phyloP scores from a whole-genome alignment of 2,113 vertebrate genomes.

The Lucifuga dentata region DNA sequence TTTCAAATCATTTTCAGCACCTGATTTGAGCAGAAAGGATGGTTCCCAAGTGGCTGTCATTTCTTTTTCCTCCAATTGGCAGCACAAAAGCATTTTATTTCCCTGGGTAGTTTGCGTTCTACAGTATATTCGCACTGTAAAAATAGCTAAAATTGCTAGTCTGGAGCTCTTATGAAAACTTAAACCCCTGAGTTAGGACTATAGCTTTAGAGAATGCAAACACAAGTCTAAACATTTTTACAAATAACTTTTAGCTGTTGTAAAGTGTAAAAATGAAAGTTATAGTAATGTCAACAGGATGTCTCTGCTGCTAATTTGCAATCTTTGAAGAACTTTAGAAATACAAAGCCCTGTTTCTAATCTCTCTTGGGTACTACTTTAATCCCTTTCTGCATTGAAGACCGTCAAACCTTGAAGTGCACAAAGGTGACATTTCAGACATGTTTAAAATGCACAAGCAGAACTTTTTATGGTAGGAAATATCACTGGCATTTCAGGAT shows the following conservation, averaged over 20 bases:
- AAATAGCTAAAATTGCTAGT: not conserved
- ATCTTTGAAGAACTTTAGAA: not conserved
- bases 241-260: too few species aligned
- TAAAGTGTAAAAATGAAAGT: not conserved
- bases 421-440: not conserved
- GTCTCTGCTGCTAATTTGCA: too few species aligned
- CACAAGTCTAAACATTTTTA: too few species aligned
- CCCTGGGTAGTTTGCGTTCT: too few species aligned
- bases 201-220: too few species aligned
- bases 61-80: slow-evolving; percentile 10
- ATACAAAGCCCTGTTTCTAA: not conserved
- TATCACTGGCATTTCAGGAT: not conserved
- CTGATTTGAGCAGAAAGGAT: not conserved
- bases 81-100: not conserved
- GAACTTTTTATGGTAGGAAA: not conserved
- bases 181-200: not conserved
- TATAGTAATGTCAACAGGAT: too few species aligned
- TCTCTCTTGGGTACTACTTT: not conserved
- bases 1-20: slow-evolving; percentile 25
- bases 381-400: not conserved
- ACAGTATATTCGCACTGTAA: slow-evolving; percentile 18
- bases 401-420: not conserved
- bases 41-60: slow-evolving; percentile 7
- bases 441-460: slow-evolving; percentile 6
- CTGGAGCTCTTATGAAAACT: not conserved